Evolutionary conservation across 2,113 vertebrate species (phyloP).

Genomic region (Phylloscopus trochiloides): DNA sequence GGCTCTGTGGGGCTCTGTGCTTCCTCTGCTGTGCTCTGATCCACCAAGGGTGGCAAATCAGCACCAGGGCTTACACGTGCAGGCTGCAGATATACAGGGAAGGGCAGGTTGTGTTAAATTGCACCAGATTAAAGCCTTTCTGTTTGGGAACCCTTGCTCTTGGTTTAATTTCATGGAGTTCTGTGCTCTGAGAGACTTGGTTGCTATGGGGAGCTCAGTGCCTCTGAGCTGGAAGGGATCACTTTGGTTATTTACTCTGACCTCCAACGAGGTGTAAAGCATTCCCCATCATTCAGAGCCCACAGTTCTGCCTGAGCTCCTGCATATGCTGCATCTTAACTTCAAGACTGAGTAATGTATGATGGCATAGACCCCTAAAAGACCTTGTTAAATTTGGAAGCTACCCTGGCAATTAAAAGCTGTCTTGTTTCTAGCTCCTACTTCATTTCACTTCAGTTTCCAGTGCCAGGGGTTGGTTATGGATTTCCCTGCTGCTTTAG

Average conservation of each 20-base stretch:
- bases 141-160: not conserved
- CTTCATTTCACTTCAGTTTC: not conserved
- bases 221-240: not conserved
- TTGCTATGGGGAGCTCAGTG: not conserved
- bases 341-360: not conserved
- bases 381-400: not conserved
- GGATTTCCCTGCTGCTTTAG: not conserved
- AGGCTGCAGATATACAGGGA: not conserved
- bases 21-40: not conserved
- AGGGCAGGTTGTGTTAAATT: not conserved
- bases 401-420: not conserved
- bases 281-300: not conserved
- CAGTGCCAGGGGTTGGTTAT: rapidly evolving
- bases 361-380: not conserved
- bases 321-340: not conserved
- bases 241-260: not conserved
- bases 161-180: not conserved
- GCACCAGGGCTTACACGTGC: rapidly evolving
- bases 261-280: not conserved
- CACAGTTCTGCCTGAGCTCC: not conserved
- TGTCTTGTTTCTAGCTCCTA: not conserved
- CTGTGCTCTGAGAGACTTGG: not conserved
- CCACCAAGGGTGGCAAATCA: rapidly evolving
- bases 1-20: not conserved
- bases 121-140: not conserved